Conservation (phyloP, 2,888 invertebrate species). For the Agrenia bidenticulata region DNA sequence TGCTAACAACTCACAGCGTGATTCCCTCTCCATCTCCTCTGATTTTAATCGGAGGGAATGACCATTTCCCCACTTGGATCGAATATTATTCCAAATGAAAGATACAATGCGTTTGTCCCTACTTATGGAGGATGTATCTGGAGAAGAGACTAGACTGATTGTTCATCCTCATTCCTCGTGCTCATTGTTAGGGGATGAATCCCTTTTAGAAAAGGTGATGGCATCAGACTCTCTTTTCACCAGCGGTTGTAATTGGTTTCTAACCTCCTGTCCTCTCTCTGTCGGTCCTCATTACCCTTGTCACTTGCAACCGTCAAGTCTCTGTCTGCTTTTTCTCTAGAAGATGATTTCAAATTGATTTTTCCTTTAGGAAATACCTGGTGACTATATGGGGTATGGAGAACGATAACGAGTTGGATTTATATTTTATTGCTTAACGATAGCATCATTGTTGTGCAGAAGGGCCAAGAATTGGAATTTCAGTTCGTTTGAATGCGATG, state of each 20-base stretch:
- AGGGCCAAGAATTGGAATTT: too few relatives aligned
- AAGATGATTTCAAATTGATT: too few relatives aligned
- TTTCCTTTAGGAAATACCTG: too few relatives aligned
- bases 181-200: neutral
- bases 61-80: conserved; percentile 9
- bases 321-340: too few relatives aligned
- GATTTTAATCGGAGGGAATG: conserved; percentile 14
- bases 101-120: too few relatives aligned
- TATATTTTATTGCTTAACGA: too few relatives aligned
- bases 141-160: neutral
- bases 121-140: neutral
- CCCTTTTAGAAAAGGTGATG: neutral
- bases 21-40: conserved; percentile 9
- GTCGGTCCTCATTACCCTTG: conserved; percentile 14
- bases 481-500: too few relatives aligned
- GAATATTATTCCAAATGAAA: neutral
- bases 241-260: conserved; percentile 10
- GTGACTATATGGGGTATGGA: too few relatives aligned
- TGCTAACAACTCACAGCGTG: conserved; percentile 44
- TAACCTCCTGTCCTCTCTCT: neutral
- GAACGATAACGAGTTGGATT: too few relatives aligned
- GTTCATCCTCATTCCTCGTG: neutral
- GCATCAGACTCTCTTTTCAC: conserved; percentile 6
- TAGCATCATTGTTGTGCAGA: too few relatives aligned
- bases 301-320: conserved; percentile 8